Evolutionary conservation across 2,797 vertebrate genomes (phyloP).

Genomic region (Mormyrus proboscirostris): DNA sequence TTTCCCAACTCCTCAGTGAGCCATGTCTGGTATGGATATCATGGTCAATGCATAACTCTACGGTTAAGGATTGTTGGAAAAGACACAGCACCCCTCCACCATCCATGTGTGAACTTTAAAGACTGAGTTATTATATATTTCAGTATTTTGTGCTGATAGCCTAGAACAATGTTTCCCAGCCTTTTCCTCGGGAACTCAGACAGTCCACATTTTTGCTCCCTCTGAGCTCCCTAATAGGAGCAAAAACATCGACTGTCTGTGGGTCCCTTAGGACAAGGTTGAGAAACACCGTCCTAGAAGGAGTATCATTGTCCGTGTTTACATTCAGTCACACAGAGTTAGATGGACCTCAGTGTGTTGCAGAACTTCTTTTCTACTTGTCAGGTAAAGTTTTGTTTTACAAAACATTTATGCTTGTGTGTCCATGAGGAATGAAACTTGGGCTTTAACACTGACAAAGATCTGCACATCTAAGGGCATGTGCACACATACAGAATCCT

Average conservation of each 20-base stretch:
- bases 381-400: not conserved
- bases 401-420: not conserved
- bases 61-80: not conserved
- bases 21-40: not conserved
- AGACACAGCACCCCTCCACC: not conserved
- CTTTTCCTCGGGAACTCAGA: not conserved
- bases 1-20: not conserved
- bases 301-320: not conserved
- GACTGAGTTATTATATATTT: not conserved
- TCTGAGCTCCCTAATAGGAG: not conserved
- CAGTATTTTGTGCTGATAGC: not conserved
- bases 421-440: not conserved
- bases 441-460: not conserved
- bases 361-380: not conserved
- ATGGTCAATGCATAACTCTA: not conserved
- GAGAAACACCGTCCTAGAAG: not conserved
- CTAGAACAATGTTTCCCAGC: not conserved
- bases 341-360: not conserved
- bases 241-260: not conserved
- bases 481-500: not conserved
- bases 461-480: not conserved
- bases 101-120: not conserved
- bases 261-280: not conserved
- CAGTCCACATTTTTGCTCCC: not conserved
- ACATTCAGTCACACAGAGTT: not conserved